Percentiles rank a stretch among this genome's conserved stretches.
These are phyloP conservation scores for Urocyon cinereoargenteus DNA, from an alignment of 2,797 vertebrate species.

Conservation along the genomic window DNA sequence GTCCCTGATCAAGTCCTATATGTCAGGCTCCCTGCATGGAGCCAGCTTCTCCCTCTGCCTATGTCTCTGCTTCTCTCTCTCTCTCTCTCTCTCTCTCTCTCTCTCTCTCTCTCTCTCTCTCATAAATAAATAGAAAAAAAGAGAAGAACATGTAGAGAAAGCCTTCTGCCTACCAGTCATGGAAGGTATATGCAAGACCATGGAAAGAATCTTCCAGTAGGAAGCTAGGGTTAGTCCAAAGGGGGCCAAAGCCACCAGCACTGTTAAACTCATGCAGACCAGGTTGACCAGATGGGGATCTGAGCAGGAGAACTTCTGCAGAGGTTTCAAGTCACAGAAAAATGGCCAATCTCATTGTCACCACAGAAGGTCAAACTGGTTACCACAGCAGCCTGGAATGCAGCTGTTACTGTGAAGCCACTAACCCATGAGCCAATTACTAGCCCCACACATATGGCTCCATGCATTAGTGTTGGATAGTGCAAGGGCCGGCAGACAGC, in stretches of 20 bases:
- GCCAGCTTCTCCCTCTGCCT: too few species aligned
- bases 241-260: constrained; percentile 25
- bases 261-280: constrained; percentile 67
- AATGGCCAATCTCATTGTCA: constrained; percentile 61
- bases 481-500: constrained; percentile 35
- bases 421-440: constrained; percentile 48
- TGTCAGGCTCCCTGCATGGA: too few species aligned
- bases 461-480: constrained; percentile 51
- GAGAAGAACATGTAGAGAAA: constrained; percentile 57
- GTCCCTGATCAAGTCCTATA: too few species aligned
- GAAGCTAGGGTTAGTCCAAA: constrained; percentile 57
- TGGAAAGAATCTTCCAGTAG: constrained; percentile 54
- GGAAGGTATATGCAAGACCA: constrained; percentile 65
- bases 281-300: constrained; percentile 40
- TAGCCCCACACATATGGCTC: neutral
- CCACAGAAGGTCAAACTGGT: constrained; percentile 62
- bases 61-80: too few species aligned
- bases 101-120: too few species aligned
- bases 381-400: constrained; percentile 61
- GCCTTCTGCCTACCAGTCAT: constrained; percentile 43
- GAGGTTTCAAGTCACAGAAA: constrained; percentile 68
- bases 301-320: constrained; percentile 61
- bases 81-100: too few species aligned
- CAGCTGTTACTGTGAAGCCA: constrained; percentile 62
- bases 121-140: too few species aligned